Conservation (phyloP, 2,113 vertebrate genomes). For the Ceyx margarethae region DNA sequence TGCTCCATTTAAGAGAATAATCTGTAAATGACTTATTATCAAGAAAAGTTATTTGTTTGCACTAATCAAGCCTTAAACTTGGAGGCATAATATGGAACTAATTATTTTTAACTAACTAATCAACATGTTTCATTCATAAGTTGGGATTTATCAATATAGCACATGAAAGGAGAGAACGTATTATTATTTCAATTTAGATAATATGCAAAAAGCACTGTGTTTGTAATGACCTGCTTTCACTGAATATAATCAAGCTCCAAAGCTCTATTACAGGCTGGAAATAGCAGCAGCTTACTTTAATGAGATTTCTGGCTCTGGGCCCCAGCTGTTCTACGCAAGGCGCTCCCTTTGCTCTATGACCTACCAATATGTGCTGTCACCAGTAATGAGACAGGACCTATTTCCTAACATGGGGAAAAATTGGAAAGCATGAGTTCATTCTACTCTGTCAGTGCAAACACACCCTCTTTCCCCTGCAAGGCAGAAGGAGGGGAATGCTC, state of each 20-base stretch:
- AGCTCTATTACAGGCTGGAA: slow-evolving; percentile 85
- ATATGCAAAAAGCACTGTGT: slow-evolving; percentile 74
- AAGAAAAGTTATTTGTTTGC: slow-evolving; percentile 67
- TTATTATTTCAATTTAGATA: slow-evolving; percentile 80
- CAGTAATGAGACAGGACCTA: slow-evolving; percentile 74
- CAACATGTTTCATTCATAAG: slow-evolving; percentile 80
- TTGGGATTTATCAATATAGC: slow-evolving; percentile 77
- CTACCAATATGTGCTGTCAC: slow-evolving; percentile 71
- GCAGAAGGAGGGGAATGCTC: neutral
- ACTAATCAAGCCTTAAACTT: slow-evolving; percentile 73
- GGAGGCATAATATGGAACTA: slow-evolving; percentile 70
- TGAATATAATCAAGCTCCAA: slow-evolving; percentile 84
- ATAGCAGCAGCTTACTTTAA: slow-evolving; percentile 89
- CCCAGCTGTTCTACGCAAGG: slow-evolving; percentile 77
- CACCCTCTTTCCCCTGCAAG: slow-evolving; percentile 40
- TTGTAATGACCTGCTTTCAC: slow-evolving; percentile 80
- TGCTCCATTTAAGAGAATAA: slow-evolving; percentile 66
- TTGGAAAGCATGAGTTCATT: slow-evolving; percentile 65
- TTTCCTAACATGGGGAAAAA: slow-evolving; percentile 74
- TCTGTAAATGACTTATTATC: slow-evolving; percentile 65
- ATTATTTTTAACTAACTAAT: slow-evolving; percentile 81
- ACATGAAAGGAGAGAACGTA: slow-evolving; percentile 75
- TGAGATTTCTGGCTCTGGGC: slow-evolving; percentile 84
- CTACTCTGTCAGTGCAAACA: slow-evolving; percentile 47
- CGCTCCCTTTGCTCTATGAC: slow-evolving; percentile 76